Evolutionary conservation across 2,113 vertebrate genomes (phyloP), one percentile per base, ranked within the genome.

Genomic region (Oncorhynchus tshawytscha): DNA sequence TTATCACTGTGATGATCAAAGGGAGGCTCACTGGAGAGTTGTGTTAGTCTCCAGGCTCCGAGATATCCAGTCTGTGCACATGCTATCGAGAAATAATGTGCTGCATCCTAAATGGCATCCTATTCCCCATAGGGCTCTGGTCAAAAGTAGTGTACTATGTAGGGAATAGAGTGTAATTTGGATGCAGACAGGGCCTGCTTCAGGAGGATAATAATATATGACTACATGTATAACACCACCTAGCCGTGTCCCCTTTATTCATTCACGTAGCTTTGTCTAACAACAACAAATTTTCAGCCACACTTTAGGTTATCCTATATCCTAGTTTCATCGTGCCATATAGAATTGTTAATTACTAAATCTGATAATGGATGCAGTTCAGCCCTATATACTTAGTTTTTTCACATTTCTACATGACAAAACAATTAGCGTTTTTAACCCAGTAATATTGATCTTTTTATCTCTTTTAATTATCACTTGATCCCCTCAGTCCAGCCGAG

Each of bases 41-140:
- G 78, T 84, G 85, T 86, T 45, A 79, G 79, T 90, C 89, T 91
- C 90, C 81, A 89, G 86, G 90, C 85, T 18, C 51, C 51, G 18
- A 83, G 89, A 86, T 86, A 89, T 89, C 87, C 86, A 84, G 85
- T 90, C 86, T 85, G 88, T 80, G 82, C 86, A 89, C 88, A 91
- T 87, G 82, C 89, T 84, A 82, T 81, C 78, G 80, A 84, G 82
- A 90, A 84, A 87, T 88, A 84, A 87, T 88, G 86, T 83, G 84
- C 85, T 86, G 87, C 7, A 11, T 0, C 39, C 39, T 9, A 45
- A 45, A 45, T 11, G 9, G 39, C 51, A 54, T 5, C 51, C 51
- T 54, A 54, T 54, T 54, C 51, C 51, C 51, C 51, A 18, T 54
- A 18, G 51, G 51, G 51, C 51, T 54, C 51, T 54, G 51, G 5